Base-by-base conservation (phyloP, 2,113 vertebrate genomes). In the Ptyas mucosa region DNA sequence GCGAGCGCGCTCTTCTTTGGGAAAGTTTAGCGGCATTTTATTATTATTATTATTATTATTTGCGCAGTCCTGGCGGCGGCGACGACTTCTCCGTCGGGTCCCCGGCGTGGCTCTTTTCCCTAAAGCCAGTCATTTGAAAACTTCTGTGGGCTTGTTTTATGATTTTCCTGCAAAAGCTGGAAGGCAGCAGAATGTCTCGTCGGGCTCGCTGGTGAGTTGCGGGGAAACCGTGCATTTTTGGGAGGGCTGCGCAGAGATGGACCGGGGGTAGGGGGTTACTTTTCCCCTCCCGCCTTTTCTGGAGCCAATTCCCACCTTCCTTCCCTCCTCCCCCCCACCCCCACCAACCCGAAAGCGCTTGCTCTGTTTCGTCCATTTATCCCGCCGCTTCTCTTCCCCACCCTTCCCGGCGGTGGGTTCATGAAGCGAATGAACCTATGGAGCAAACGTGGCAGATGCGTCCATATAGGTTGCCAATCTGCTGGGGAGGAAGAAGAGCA, bases 161-260 rank as follows among this genome's bases (percentile, higher is more conserved):
- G 75, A 1, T 51, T 29, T n/a, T 57, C 92, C 88, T 93, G 94
- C 91, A 94, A 93, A 61, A 94, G 92, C 92, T 94, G 92, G 92
- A 93, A 93, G 93, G 91, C 93, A 95, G 91, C 93, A 95, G 94
- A 91, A 97, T 98, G 97, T 97, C 97, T 85, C 97, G 97, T 91
- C 96, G 96, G 92, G 91, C 94, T 92, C 96, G 97, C 92, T 92
- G 97, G 97, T 97, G 92, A 97, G 97, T 95, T 51, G 86, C 15
- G 3, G n/a, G n/a, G 49, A 55, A 55, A 23, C 0, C 43, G 3
- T 0, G 4, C 15, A 14, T 14, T 14, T 5, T 0, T 39, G 6
- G 43, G 39, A 43, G 20, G 24, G 85, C 4, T 29, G 1, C 20
- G 89, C 20, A 61, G 11, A n/a, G 14, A 46, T 10, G 1, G 15